Evolutionary conservation across 2,888 invertebrate species (phyloP), one percentile per base, ranked within the genome.

Genomic region (Trissonchulus sp.): DNA sequence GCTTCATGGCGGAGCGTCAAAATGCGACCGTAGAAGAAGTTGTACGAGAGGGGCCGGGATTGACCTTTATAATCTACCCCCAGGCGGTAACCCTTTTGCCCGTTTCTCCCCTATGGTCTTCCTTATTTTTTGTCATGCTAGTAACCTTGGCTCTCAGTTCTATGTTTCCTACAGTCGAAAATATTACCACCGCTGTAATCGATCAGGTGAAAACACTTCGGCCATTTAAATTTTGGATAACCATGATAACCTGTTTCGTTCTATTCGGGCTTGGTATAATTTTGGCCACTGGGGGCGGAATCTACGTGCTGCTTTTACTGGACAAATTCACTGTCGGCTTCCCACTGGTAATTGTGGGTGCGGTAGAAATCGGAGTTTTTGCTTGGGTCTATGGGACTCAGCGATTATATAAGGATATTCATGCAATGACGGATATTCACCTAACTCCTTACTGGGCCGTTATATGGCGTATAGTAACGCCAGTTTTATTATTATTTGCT

Each of bases 391-490:
- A 76, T 38, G 75, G 76, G 1, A 76, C 76, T 18, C 63, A 63
- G 18, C 34, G 72, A n/a, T 62, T 77, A 38, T 68, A 74, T 38
- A 38, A 78, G 15, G 83, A 85, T 77, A 84, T 84, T 63, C 80
- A 84, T 72, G 77, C 79, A 28, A 85, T 85, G 85, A 76, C 83
- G 36, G 83, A 82, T 1, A 79, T 78, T 60, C 76, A 80, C 23
- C 83, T 83, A 15, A 72, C 78, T 28, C 75, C 74, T 30, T 77
- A 82, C 65, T 84, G 84, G 84, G 77, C 78, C 33, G 79, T 80
- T 75, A 79, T 79, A 68, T 85, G 85, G 85, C 80, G 79, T 72
- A 81, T 79, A 75, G 77, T 84, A 34, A 81, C 83, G 28, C 85
- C 85, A 2, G 73, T 79, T 8, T 79, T 82, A 38, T 78, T 85